Conservation (phyloP, 2,888 invertebrate genomes). For the Cinara cedri region DNA sequence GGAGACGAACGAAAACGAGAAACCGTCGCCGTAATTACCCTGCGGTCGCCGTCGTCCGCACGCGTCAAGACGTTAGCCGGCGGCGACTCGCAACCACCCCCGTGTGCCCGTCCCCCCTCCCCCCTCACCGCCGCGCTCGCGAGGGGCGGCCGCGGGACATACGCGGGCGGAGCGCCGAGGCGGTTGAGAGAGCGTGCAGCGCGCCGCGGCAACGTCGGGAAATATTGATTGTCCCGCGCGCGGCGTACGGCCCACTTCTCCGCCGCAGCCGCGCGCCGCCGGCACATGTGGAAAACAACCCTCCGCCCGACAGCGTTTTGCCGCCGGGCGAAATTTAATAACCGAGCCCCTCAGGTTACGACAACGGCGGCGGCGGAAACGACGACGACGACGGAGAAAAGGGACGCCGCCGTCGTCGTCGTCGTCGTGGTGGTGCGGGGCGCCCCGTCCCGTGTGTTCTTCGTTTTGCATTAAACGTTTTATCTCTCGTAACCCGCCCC, state of each 20-base stretch:
- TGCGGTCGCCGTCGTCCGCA: conserved; percentile 27
- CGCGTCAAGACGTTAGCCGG: conserved; percentile 38
- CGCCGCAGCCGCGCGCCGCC: background rate
- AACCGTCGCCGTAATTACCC: conserved; percentile 41
- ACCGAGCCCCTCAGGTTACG: conserved; percentile 46
- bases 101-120: too few species aligned
- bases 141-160: too few species aligned
- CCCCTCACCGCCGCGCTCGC: too few species aligned
- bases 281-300: conserved; percentile 32
- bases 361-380: background rate
- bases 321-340: conserved; percentile 54
- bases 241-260: background rate
- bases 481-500: background rate
- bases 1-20: background rate
- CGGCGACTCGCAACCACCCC: too few species aligned
- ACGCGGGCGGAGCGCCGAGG: too few species aligned
- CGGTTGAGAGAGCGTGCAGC: background rate
- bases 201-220: conserved; percentile 54
- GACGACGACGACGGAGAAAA: conserved; percentile 8
- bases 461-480: conserved; percentile 19
- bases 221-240: conserved; percentile 52
- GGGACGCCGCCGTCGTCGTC: background rate
- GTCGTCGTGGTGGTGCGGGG: background rate
- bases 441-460: background rate
- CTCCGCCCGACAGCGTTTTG: conserved; percentile 31